A percentile compares a stretch with the other conserved stretches of the same genome.
These are phyloP conservation scores for Synanthedon myopaeformis DNA, from an alignment of 2,888 invertebrate species.

Conservation along the genomic window DNA sequence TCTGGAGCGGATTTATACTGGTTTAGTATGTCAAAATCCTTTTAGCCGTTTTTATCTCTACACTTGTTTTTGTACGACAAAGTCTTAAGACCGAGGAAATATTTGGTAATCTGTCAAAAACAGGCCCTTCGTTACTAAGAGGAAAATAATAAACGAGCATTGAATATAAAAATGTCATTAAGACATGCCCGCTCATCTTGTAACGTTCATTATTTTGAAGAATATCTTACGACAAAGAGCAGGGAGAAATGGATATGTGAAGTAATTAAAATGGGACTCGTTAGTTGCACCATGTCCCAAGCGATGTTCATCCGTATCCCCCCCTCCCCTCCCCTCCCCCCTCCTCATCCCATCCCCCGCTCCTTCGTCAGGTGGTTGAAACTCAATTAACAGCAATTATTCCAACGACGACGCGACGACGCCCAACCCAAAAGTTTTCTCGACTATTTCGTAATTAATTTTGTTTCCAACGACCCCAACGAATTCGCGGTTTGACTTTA, in stretches of 20 bases:
- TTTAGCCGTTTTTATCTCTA: too few relatives aligned
- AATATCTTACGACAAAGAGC: too few relatives aligned
- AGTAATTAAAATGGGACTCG: slow-evolving; percentile 1
- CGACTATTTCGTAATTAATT: slow-evolving; percentile 62
- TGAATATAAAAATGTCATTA: too few relatives aligned
- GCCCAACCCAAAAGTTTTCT: slow-evolving; percentile 45
- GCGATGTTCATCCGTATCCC: slow-evolving; percentile 5
- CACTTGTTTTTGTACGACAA: too few relatives aligned
- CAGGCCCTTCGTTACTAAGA: too few relatives aligned
- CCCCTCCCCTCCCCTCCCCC: background rate
- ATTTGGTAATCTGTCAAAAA: too few relatives aligned
- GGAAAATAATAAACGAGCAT: too few relatives aligned
- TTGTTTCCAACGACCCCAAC: slow-evolving; percentile 44
- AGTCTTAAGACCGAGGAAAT: too few relatives aligned
- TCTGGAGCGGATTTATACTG: too few relatives aligned
- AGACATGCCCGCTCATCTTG: too few relatives aligned
- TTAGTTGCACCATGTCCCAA: background rate
- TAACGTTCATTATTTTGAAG: too few relatives aligned
- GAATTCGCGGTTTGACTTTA: slow-evolving; percentile 23
- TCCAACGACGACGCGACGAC: slow-evolving; percentile 39
- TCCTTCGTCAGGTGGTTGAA: slow-evolving; percentile 41
- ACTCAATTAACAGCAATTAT: slow-evolving; percentile 65
- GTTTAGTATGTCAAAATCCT: too few relatives aligned
- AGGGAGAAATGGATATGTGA: background rate
- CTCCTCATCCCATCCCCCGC: slow-evolving; percentile 11